Evolutionary conservation across 2,113 vertebrate genomes (phyloP).

Genomic region (Istiophorus platypterus): DNA sequence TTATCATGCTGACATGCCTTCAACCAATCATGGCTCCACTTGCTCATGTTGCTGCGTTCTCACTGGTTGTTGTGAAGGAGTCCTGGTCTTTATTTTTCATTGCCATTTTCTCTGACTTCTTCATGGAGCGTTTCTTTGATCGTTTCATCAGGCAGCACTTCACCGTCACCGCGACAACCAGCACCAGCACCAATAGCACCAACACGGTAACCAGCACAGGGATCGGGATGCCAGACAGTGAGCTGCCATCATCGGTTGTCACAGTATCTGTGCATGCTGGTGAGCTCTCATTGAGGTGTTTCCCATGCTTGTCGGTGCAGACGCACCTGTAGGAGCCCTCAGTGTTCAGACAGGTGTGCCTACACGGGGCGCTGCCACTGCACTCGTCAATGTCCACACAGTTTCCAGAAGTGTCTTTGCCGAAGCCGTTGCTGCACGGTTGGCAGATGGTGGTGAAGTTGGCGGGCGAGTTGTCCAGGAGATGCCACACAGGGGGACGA

Average conservation of each 20-base stretch:
- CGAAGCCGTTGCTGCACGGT: slow-evolving; percentile 57
- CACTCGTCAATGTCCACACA: slow-evolving; percentile 79
- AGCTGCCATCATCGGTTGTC: fast-evolving
- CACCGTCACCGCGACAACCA: slow-evolving; percentile 34
- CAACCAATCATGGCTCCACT: slow-evolving; percentile 10
- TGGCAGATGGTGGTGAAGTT: slow-evolving; percentile 61
- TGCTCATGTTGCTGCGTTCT: slow-evolving; percentile 52
- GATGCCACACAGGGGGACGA: slow-evolving; percentile 51
- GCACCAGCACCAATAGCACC: slow-evolving; percentile 66
- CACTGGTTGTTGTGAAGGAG: slow-evolving; percentile 61
- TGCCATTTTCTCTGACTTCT: slow-evolving; percentile 54
- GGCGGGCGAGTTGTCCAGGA: not conserved
- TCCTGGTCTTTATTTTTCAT: slow-evolving; percentile 56
- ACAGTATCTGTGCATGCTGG: not conserved
- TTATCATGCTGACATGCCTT: not conserved
- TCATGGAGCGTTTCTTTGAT: slow-evolving; percentile 36
- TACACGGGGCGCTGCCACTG: slow-evolving; percentile 32
- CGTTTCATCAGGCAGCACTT: slow-evolving; percentile 73
- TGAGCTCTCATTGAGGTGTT: not conserved
- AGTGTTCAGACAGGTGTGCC: slow-evolving; percentile 62
- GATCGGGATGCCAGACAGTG: slow-evolving; percentile 48
- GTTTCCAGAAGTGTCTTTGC: slow-evolving; percentile 13
- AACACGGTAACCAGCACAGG: slow-evolving; percentile 66
- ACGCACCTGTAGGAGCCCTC: slow-evolving; percentile 69
- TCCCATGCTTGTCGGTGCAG: slow-evolving; percentile 30